phyloP scores from a whole-genome alignment of 1,140 invertebrate genomes.

The Neuroterus valhalla region DNA sequence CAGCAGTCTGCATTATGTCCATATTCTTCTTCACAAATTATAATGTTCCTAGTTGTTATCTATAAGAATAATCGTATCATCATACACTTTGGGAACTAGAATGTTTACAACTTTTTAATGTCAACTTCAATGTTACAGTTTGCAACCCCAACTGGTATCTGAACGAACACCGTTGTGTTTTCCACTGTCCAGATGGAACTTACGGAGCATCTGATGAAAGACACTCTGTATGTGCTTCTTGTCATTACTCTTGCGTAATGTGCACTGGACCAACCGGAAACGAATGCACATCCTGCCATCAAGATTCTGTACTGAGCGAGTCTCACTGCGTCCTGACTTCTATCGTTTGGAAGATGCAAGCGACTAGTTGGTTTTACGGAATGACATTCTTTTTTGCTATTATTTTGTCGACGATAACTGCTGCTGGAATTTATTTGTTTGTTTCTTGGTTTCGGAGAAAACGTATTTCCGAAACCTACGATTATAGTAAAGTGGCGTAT shows the following conservation, averaged over 20 bases:
- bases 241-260: constrained; percentile 60
- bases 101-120: too few species aligned
- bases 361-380: constrained; percentile 57
- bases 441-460: constrained; percentile 16
- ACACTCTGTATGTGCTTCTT: constrained; percentile 54
- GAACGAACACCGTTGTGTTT: constrained; percentile 46
- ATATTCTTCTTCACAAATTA: too few species aligned
- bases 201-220: constrained; percentile 47
- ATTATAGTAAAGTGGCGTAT: constrained; percentile 48
- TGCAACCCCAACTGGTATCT: constrained; percentile 52
- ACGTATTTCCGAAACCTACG: constrained; percentile 17
- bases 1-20: too few species aligned
- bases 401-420: constrained; percentile 49
- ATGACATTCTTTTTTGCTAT: constrained; percentile 50
- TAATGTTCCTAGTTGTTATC: too few species aligned
- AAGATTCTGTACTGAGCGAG: constrained; percentile 52
- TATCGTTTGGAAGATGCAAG: constrained; percentile 57
- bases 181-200: constrained; percentile 51
- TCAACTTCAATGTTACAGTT: neutral
- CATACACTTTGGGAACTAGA: too few species aligned
- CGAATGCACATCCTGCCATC: constrained; percentile 59
- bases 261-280: constrained; percentile 59
- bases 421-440: constrained; percentile 45
- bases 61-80: too few species aligned
- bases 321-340: constrained; percentile 59